Evolutionary conservation across 2,888 invertebrate species (phyloP), one percentile per base, ranked within the genome.

Genomic region (Melinopterus prodromus): DNA sequence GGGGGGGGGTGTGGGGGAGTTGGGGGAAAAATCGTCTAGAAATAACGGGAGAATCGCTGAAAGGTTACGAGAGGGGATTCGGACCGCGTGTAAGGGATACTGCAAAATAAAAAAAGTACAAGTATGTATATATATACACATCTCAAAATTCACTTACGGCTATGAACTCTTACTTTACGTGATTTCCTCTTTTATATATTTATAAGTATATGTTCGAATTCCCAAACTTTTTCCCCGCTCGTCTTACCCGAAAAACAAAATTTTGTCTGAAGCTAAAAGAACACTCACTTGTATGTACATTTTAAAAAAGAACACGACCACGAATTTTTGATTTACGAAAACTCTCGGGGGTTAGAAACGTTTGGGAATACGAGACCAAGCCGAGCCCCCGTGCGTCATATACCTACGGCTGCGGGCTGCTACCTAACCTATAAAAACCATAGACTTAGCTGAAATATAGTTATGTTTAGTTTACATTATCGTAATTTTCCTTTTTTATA

Each of bases 401-500:
- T 26, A 26, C 26, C 26, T 53, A 7, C 53, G 53, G 53, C 53
- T 53, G 26, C 26, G 26, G 26, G 26, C 12, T 53, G 53, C 53
- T 53, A 53, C 53, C 53, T 53, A 53, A 53, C 53, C 53, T 53
- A 53, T 53, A 53, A 53, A 53, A 53, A 53, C 53, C 53, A 53
- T 53, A 53, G 53, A 9, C 53, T 53, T 53, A 53, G 53, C 53
- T 53, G 53, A 53, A 53, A 53, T 26, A 26, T 53, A 53, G 53
- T 53, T 53, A 53, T 53, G 12, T 53, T 53, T 53, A 53, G 53
- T 53, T 53, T 53, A 53, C 53, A 53, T 53, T 53, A 53, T 53
- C 53, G 1, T 53, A 53, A 53, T 53, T 53, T 12, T 53, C 12
- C 53, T 53, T 53, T 12, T 53, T 53, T 53, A 81, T 81, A 53